Evolutionary conservation across 1,140 invertebrate genomes (phyloP).

Genomic region (Zaprionus tsacasi): DNA sequence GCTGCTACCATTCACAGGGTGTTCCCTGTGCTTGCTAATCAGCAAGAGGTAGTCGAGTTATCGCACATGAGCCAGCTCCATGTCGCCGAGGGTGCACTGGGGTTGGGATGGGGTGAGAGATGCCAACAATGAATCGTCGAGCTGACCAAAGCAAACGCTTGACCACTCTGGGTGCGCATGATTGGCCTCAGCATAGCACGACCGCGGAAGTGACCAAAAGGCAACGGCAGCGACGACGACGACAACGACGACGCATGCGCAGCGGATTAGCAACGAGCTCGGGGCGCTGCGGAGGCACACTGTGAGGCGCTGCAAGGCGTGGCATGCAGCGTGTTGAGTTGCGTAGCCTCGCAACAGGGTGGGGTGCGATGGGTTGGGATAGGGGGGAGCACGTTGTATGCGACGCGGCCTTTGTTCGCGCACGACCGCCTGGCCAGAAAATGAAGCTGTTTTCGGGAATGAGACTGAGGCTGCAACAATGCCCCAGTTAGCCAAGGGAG

Average conservation of each 20-base stretch:
- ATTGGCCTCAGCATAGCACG: constrained; percentile 51
- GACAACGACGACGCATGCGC: constrained; percentile 49
- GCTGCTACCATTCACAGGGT: neutral
- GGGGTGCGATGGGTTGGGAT: neutral
- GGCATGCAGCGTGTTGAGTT: neutral
- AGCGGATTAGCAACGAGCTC: constrained; percentile 49
- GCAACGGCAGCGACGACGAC: constrained; percentile 12
- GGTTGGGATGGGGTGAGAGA: neutral
- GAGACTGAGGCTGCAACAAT: constrained; percentile 24
- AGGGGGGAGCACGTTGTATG: neutral
- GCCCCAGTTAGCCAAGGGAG: constrained; percentile 21
- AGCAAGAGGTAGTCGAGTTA: neutral
- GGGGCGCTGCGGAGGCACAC: neutral
- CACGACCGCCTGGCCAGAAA: constrained; percentile 73
- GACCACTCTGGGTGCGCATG: constrained; percentile 70
- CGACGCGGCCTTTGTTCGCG: constrained; percentile 44
- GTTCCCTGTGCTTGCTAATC: neutral
- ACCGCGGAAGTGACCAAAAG: constrained; percentile 72
- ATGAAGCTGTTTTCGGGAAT: constrained; percentile 65
- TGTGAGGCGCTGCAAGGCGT: neutral
- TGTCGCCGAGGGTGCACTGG: neutral
- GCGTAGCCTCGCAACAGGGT: neutral
- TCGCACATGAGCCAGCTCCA: constrained; percentile 26
- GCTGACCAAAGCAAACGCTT: constrained; percentile 33
- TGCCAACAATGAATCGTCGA: neutral